A percentile compares a stretch with the other conserved stretches of the same genome.
Evolutionary conservation across 2,888 invertebrate genomes (phyloP).

Genomic region (Caenorhabditis sp.): DNA sequence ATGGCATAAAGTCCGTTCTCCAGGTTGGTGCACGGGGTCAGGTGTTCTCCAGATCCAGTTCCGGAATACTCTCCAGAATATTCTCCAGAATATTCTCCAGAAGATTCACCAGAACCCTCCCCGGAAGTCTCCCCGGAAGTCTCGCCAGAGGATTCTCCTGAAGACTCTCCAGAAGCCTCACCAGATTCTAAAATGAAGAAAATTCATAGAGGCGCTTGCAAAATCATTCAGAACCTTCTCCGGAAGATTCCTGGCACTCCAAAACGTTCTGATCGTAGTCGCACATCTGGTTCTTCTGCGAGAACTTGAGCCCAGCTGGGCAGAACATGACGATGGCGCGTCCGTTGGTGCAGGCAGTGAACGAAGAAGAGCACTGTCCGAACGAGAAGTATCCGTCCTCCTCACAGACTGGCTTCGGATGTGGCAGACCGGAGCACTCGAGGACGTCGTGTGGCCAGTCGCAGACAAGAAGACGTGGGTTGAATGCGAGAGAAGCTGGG

Average conservation of each 20-base stretch:
- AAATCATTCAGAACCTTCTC: conserved; percentile 35
- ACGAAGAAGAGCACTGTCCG: conserved; percentile 40
- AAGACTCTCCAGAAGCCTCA: conserved; percentile 26
- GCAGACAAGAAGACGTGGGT: conserved; percentile 35
- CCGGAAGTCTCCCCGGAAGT: conserved; percentile 30
- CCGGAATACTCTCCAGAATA: no score
- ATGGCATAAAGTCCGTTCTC: conserved; percentile 30
- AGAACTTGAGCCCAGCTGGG: conserved; percentile 34
- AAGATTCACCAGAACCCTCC: conserved; percentile 2
- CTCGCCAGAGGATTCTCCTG: no score
- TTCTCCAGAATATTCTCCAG: conserved; percentile 25
- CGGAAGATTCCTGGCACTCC: conserved; percentile 33
- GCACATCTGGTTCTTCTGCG: conserved; percentile 29
- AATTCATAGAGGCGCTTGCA: no score
- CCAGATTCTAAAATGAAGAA: no score
- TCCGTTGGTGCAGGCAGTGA: conserved; percentile 48
- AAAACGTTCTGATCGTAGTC: conserved; percentile 14
- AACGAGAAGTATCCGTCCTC: conserved; percentile 46
- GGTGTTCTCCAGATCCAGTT: neutral
- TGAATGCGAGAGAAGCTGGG: conserved; percentile 41
- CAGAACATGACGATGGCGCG: conserved; percentile 52
- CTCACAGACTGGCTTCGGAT: neutral
- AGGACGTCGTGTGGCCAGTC: conserved; percentile 35
- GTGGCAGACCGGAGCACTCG: conserved; percentile 11
- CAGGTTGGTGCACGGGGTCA: conserved; percentile 9